Conservation (phyloP, 2,113 vertebrate genomes). For the Tonatia bakeri region DNA sequence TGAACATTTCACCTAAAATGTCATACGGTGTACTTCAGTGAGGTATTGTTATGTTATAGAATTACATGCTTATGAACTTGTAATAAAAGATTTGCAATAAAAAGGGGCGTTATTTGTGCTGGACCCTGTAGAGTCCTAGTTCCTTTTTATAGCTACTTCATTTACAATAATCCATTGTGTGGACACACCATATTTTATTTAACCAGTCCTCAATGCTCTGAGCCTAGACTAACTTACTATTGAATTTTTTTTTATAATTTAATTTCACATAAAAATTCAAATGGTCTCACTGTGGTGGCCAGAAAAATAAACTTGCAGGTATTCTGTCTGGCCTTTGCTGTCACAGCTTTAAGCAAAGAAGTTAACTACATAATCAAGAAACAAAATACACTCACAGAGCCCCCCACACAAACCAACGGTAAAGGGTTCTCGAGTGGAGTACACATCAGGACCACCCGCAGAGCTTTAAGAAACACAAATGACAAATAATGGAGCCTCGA, state of each 20-base stretch:
- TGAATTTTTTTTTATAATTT: slow-evolving; percentile 9
- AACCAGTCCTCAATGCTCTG: background rate
- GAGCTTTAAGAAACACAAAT: background rate
- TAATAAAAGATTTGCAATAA: too few relatives aligned
- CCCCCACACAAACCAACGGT: background rate
- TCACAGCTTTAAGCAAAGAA: background rate
- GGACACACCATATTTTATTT: background rate
- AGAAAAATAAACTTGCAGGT: background rate
- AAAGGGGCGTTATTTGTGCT: too few relatives aligned
- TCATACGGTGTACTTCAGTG: too few relatives aligned
- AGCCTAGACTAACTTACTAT: background rate
- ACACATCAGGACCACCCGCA: background rate
- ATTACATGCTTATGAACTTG: too few relatives aligned
- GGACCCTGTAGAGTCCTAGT: background rate
- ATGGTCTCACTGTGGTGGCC: background rate
- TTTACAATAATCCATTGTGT: background rate
- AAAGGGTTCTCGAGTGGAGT: background rate
- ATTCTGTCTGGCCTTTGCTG: background rate
- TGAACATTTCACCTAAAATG: too few relatives aligned
- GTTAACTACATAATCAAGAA: slow-evolving; percentile 2
- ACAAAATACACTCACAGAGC: slow-evolving; percentile 2
- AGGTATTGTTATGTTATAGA: too few relatives aligned
- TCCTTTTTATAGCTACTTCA: background rate
- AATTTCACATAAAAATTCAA: slow-evolving; percentile 23
- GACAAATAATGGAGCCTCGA: background rate